phyloP scores from a whole-genome alignment of 2,113 vertebrate species.

The Pogonocichla stellata region DNA sequence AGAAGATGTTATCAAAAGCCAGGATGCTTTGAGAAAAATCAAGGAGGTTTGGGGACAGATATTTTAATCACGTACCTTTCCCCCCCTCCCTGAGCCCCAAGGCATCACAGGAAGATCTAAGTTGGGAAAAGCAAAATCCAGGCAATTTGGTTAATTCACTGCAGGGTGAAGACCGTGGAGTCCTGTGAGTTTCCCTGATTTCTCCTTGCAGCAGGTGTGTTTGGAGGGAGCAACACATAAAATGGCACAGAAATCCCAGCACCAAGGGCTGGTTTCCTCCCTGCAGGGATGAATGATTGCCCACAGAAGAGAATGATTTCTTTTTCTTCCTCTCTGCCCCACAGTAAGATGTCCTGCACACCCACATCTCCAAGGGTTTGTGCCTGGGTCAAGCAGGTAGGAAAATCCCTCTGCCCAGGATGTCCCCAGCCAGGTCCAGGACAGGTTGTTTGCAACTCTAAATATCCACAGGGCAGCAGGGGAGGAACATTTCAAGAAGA shows the following conservation, averaged over 20 bases:
- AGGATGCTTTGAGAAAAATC: conserved; percentile 17
- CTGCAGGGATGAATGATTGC: background rate
- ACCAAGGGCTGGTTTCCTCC: background rate
- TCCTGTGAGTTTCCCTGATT: background rate
- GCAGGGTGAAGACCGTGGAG: background rate
- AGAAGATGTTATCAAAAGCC: conserved; percentile 33
- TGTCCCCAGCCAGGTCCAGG: background rate
- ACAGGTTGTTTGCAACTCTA: background rate
- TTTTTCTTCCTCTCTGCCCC: background rate
- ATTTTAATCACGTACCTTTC: background rate
- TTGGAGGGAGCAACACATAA: background rate
- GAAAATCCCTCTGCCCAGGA: background rate
- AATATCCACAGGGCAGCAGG: background rate
- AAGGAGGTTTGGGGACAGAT: background rate
- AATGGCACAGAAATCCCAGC: background rate
- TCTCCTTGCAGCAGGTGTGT: background rate
- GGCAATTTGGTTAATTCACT: background rate
- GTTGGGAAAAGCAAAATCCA: background rate
- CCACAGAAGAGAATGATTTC: background rate
- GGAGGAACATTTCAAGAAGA: conserved; percentile 29
- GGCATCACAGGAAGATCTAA: fast-evolving
- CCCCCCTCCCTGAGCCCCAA: background rate
- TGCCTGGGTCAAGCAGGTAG: background rate
- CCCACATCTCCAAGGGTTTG: background rate
- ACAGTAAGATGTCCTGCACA: background rate